Evolutionary conservation across 2,113 vertebrate species (phyloP).

Genomic region (Chauna torquata): DNA sequence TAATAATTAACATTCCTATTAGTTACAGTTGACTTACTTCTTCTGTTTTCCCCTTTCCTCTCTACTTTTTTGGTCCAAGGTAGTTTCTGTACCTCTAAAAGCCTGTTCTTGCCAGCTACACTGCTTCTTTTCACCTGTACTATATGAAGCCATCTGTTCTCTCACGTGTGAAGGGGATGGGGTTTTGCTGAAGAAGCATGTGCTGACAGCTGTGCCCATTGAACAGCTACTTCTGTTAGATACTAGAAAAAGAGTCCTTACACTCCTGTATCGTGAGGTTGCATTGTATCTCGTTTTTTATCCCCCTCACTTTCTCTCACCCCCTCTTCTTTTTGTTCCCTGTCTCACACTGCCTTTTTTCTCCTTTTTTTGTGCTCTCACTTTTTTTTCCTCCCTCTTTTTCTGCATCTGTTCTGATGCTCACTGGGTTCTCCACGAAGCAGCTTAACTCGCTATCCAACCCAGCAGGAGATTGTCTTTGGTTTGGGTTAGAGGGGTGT

Average conservation of each 20-base stretch:
- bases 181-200: background rate
- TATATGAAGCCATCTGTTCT: background rate
- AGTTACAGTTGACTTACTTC: background rate
- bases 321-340: rapidly evolving
- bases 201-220: background rate
- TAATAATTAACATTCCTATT: background rate
- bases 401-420: background rate
- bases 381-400: background rate
- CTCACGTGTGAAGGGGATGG: background rate
- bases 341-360: background rate
- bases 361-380: background rate
- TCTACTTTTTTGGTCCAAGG: background rate
- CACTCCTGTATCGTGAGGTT: background rate
- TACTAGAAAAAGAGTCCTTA: background rate
- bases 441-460: background rate
- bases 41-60: background rate
- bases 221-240: background rate
- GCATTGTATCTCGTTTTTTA: background rate
- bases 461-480: background rate
- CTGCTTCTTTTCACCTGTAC: rapidly evolving
- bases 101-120: rapidly evolving
- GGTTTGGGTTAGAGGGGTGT: background rate
- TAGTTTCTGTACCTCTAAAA: background rate
- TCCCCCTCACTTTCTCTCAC: background rate
- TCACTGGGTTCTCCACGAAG: background rate